Evolutionary conservation across 2,888 invertebrate genomes (phyloP).

Genomic region (Torymus texanus): DNA sequence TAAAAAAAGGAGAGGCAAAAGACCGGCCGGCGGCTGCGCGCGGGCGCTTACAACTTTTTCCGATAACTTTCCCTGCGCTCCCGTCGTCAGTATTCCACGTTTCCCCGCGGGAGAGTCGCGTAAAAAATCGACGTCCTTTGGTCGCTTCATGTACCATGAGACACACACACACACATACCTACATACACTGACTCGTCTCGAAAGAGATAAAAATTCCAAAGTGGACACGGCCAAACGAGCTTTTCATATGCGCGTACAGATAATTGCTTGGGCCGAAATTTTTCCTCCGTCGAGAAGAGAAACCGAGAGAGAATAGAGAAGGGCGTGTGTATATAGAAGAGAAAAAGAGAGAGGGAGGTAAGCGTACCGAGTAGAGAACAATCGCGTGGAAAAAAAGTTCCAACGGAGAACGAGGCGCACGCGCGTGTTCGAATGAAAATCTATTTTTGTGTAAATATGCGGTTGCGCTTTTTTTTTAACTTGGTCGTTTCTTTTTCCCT

Average conservation of each 20-base stretch:
- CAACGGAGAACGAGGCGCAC: background rate
- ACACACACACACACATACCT: too few species aligned
- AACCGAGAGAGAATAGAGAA: background rate
- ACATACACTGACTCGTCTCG: background rate
- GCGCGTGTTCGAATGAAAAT: conserved; percentile 14
- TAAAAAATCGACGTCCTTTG: background rate
- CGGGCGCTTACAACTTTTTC: conserved; percentile 9
- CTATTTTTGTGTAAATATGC: conserved; percentile 11
- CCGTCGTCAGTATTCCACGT: conserved; percentile 5
- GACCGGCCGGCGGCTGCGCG: background rate
- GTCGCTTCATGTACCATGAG: background rate
- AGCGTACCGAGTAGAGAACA: background rate
- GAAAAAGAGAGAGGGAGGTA: background rate
- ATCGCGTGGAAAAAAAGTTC: conserved; percentile 37
- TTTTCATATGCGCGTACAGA: conserved; percentile 12
- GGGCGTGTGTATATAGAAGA: background rate
- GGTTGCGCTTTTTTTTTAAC: conserved; percentile 1
- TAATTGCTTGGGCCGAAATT: conserved; percentile 31
- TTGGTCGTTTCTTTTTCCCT: too few species aligned
- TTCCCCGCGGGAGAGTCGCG: background rate
- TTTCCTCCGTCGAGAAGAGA: background rate
- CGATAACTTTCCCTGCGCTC: conserved; percentile 26
- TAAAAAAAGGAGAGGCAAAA: background rate
- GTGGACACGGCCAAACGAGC: conserved; percentile 27
- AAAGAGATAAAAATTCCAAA: conserved; percentile 21